phyloP scores from a whole-genome alignment of 2,797 vertebrate species.

The Myripristis murdjan region DNA sequence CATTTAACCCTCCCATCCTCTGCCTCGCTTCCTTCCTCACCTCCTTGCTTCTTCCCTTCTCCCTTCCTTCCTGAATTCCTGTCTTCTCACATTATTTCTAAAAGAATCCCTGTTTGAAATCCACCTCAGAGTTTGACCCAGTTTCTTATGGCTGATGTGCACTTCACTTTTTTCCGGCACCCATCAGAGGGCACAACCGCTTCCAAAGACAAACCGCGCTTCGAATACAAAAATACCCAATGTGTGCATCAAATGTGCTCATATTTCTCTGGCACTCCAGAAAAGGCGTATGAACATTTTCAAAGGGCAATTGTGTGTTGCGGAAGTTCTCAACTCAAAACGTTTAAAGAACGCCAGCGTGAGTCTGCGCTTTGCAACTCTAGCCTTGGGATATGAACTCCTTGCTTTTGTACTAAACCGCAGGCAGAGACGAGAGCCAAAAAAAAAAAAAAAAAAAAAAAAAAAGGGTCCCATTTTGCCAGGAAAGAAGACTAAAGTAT shows the following conservation, averaged over 20 bases:
- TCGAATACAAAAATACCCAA: slow-evolving; percentile 52
- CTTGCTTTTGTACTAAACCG: slow-evolving; percentile 44
- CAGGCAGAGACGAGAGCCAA: slow-evolving; percentile 27
- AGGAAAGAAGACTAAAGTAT: slow-evolving; percentile 8
- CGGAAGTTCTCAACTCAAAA: slow-evolving; percentile 42
- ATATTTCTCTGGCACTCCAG: slow-evolving; percentile 7
- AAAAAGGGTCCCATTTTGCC: slow-evolving; percentile 10
- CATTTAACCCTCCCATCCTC: neutral
- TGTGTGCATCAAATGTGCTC: slow-evolving; percentile 35
- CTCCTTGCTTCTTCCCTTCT: neutral
- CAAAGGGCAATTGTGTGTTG: slow-evolving; percentile 35
- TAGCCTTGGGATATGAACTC: slow-evolving; percentile 35
- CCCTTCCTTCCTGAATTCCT: neutral
- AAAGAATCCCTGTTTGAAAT: slow-evolving; percentile 37
- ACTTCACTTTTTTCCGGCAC: slow-evolving; percentile 8
- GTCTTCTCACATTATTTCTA: slow-evolving; percentile 12
- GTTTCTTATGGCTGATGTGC: slow-evolving; percentile 43
- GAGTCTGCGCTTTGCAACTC: slow-evolving; percentile 30
- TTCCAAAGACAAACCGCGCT: slow-evolving; percentile 42
- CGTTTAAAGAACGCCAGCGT: slow-evolving; percentile 29
- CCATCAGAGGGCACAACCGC: slow-evolving; percentile 43
- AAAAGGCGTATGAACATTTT: slow-evolving; percentile 35
- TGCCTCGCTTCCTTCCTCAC: neutral
- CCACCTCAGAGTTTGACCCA: slow-evolving; percentile 47
- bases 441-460: too few species aligned